phyloP scores from a whole-genome alignment of 2,888 invertebrate genomes.

The Ochlodes sylvanus region DNA sequence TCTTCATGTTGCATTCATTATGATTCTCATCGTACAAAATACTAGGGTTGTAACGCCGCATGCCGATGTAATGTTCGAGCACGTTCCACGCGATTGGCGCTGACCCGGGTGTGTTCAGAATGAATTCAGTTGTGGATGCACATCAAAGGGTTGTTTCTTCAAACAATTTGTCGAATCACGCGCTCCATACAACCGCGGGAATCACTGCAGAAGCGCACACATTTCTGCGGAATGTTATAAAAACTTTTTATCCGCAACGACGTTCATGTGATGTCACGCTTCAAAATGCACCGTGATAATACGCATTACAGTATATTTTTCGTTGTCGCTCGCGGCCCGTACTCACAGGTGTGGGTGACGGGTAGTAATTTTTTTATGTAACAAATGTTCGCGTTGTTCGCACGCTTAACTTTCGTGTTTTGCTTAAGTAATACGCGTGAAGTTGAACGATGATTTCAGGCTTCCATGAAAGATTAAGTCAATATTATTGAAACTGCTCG shows the following conservation, averaged over 20 bases:
- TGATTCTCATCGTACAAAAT: too few species aligned
- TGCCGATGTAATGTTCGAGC: too few species aligned
- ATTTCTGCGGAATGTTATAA: background rate
- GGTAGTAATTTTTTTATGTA: conserved; percentile 8
- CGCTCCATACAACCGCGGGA: background rate
- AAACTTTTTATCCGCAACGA: background rate
- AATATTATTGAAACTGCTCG: conserved; percentile 13
- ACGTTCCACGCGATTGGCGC: background rate
- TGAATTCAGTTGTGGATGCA: background rate
- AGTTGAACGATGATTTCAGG: conserved; percentile 17
- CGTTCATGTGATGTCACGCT: background rate
- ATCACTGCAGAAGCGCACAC: conserved; percentile 14
- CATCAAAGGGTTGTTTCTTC: conserved; percentile 9
- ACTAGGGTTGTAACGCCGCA: too few species aligned
- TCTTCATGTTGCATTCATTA: too few species aligned
- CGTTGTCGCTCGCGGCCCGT: background rate
- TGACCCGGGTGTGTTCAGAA: background rate
- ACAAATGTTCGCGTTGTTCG: conserved; percentile 13
- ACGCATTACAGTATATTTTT: conserved; percentile 7
- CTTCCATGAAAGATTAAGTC: conserved; percentile 12
- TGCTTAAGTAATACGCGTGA: conserved; percentile 20
- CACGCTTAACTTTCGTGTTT: conserved; percentile 21
- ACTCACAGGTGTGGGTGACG: conserved; percentile 18
- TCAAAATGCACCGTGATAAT: conserved; percentile 14
- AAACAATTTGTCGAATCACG: conserved; percentile 8